Conservation (phyloP, 2,888 invertebrate species). For the Drosophila atripex region DNA sequence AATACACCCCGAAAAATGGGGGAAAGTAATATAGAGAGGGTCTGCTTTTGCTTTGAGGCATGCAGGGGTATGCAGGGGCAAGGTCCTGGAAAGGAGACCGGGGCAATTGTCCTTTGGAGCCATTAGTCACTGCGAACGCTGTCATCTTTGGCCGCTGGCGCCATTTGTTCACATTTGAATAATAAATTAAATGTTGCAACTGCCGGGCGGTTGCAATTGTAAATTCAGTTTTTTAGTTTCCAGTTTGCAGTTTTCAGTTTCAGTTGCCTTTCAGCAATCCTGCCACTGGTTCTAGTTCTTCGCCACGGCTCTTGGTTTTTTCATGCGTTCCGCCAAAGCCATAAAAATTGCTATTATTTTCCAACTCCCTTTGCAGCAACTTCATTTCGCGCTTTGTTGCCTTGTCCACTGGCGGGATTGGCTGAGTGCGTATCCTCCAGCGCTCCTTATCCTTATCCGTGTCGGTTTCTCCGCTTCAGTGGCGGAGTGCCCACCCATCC, state of each 20-base stretch:
- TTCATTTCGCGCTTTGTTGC: constrained; percentile 56
- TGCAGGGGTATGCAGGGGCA: constrained; percentile 13
- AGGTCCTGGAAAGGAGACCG: constrained; percentile 19
- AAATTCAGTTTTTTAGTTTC: constrained; percentile 59
- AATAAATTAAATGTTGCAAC: constrained; percentile 80
- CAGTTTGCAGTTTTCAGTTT: constrained; percentile 56
- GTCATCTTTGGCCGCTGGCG: constrained; percentile 73
- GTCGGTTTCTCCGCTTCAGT: constrained; percentile 46
- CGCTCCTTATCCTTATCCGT: constrained; percentile 42
- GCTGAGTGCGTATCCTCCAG: constrained; percentile 10
- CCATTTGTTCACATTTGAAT: constrained; percentile 79
- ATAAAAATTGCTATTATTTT: constrained; percentile 75
- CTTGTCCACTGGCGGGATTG: constrained; percentile 34
- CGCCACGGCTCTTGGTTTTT: constrained; percentile 41
- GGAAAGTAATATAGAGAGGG: background rate
- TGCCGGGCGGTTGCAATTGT: constrained; percentile 56
- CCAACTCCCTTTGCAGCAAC: constrained; percentile 31
- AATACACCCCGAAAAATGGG: constrained; percentile 33
- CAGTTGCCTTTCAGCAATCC: constrained; percentile 54
- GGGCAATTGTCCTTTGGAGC: constrained; percentile 59
- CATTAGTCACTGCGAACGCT: constrained; percentile 66
- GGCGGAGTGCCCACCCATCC: constrained; percentile 57
- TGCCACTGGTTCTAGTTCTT: constrained; percentile 24
- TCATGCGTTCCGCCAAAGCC: constrained; percentile 71
- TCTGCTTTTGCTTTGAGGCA: constrained; percentile 12